Evolutionary conservation across 1,140 invertebrate species (phyloP).

Genomic region (Luehdorfia chinensis): DNA sequence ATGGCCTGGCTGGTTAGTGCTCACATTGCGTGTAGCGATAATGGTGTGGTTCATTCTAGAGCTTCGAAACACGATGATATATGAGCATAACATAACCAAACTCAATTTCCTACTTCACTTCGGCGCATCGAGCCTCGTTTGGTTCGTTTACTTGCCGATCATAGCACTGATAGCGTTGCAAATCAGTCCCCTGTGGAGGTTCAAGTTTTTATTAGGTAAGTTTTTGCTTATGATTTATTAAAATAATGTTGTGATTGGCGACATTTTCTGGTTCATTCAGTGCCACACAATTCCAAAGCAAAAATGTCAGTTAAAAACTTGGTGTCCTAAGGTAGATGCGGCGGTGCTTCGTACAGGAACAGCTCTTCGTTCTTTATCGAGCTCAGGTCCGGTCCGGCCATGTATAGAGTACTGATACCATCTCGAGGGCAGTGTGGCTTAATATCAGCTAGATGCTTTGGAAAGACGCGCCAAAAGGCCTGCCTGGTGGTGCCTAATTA

Average conservation of each 20-base stretch:
- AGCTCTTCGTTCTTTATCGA: no score
- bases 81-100: constrained; percentile 94
- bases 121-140: constrained; percentile 97
- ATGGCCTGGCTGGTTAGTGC: constrained; percentile 95
- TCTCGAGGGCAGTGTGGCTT: no score
- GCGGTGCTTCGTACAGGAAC: no score
- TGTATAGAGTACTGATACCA: no score
- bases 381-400: no score
- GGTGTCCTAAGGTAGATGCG: no score
- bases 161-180: constrained; percentile 95
- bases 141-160: constrained; percentile 98
- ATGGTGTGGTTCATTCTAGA: constrained; percentile 98
- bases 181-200: constrained; percentile 96
- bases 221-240: constrained; percentile 27
- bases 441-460: no score
- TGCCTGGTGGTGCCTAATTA: no score
- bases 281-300: no score
- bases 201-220: constrained; percentile 94
- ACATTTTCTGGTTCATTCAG: no score
- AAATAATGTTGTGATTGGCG: neutral
- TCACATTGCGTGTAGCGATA: constrained; percentile 90
- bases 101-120: constrained; percentile 96
- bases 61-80: constrained; percentile 92
- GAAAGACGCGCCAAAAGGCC: no score
- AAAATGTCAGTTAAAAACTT: no score